These are phyloP conservation scores for Darevskia nairensis DNA, from an alignment of 2,797 vertebrate species.

Conservation along the genomic window DNA sequence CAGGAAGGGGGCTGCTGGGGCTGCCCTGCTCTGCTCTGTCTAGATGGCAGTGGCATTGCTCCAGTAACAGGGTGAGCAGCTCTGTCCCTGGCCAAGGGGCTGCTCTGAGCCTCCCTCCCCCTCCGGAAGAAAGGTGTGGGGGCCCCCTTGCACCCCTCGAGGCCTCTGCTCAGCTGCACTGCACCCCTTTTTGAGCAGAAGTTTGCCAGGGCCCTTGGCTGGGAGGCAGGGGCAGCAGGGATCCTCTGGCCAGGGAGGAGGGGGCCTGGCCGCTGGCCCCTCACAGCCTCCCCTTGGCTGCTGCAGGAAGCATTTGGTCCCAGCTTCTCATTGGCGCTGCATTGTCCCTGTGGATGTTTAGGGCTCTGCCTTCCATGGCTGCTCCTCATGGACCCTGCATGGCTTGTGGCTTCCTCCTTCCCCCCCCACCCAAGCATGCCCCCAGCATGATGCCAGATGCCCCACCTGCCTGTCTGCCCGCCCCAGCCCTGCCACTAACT, in stretches of 20 bases:
- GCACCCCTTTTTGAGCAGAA: neutral
- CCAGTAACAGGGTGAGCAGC: too few relatives aligned
- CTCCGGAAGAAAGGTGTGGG: neutral
- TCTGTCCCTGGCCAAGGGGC: neutral
- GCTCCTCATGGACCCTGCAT: neutral
- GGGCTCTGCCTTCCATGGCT: conserved; percentile 41
- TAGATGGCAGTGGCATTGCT: too few relatives aligned
- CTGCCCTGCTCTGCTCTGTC: too few relatives aligned
- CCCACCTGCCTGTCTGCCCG: rapidly evolving
- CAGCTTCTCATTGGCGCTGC: neutral
- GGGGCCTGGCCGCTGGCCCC: too few relatives aligned
- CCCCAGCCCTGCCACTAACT: neutral
- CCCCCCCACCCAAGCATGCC: neutral
- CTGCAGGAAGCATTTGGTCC: too few relatives aligned
- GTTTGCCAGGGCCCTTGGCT: too few relatives aligned
- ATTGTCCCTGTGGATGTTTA: conserved; percentile 56
- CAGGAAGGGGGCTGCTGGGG: too few relatives aligned
- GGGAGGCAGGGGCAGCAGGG: too few relatives aligned
- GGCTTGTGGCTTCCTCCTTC: rapidly evolving
- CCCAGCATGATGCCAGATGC: rapidly evolving
- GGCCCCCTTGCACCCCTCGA: neutral
- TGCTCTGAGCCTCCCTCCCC: neutral
- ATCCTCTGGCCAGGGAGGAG: too few relatives aligned
- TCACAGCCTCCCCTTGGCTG: too few relatives aligned
- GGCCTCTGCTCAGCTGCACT: neutral